A percentile compares a stretch with the other conserved stretches of the same genome.
Conservation (phyloP, 2,888 invertebrate genomes). For the Lasiommata megera region DNA sequence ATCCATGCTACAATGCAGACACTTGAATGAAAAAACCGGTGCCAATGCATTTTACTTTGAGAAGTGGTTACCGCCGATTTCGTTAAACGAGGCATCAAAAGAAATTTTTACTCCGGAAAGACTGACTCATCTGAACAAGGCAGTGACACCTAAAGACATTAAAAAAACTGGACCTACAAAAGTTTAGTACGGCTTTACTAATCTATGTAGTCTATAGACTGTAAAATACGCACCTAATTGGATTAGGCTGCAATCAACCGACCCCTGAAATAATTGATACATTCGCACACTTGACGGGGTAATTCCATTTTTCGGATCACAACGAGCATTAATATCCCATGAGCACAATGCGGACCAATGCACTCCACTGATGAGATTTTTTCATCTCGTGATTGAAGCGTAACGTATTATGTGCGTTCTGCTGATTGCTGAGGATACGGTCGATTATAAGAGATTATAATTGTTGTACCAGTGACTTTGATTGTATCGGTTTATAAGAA, state of each 20-base stretch:
- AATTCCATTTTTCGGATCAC: constrained; percentile 8
- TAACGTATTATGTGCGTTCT: constrained; percentile 1
- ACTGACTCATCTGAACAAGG: no score
- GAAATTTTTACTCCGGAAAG: no score
- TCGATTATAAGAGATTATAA: background rate
- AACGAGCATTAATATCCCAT: constrained; percentile 12
- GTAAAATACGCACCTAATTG: background rate
- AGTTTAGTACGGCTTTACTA: background rate
- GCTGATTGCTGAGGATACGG: background rate
- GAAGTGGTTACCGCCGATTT: no score
- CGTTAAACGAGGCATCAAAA: no score
- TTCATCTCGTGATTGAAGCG: constrained; percentile 17
- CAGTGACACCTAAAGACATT: no score
- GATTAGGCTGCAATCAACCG: background rate
- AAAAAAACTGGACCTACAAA: no score
- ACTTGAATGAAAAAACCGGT: no score
- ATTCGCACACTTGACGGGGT: background rate
- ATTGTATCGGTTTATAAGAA: no score
- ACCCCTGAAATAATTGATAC: constrained; percentile 8
- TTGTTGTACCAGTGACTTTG: no score
- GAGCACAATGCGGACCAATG: constrained; percentile 13
- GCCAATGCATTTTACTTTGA: no score
- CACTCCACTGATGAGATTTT: constrained; percentile 14
- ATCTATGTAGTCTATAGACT: background rate
- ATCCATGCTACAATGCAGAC: no score